Base-by-base conservation (phyloP, 2,888 invertebrate species). In the Hydrotaea cyrtoneurina region DNA sequence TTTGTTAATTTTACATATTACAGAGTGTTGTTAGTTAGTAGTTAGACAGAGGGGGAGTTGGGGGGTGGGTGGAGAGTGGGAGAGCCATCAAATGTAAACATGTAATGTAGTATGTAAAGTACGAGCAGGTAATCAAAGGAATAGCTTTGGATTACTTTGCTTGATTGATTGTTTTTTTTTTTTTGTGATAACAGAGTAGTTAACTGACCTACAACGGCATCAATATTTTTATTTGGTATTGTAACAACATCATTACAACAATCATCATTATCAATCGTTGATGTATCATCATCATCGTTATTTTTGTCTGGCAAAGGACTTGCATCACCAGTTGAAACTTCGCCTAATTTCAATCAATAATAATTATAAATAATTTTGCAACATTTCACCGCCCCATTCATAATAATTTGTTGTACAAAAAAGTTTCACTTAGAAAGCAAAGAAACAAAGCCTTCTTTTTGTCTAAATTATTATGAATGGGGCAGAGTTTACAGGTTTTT, bases 161-260 rank as follows among this genome's bases (percentile, higher is more conserved):
- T n/a, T n/a, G n/a, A n/a, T n/a, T n/a, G n/a, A n/a, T 85, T 76
- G 73, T 73, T 50, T 62, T 53, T 62, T 78, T 80, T 80, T 80
- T 83, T 19, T 46, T 23, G 43, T 62, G 74, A 77, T 84, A 86
- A 85, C 83, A 86, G 82, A 82, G 7, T 77, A 87, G 78, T 86
- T 85, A 88, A 92, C 92, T 92, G 91, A 92, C 92, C 92, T 92
- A 92, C 92, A 88, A 90, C 91, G 87, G 89, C 90, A 87, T 89
- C 89, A 86, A 87, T 88, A 86, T 89, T 91, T 88, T 89, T 91
- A 89, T 88, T 90, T 69, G 79, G 85, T 88, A 91, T 89, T 88
- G 90, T 90, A 86, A 90, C 91, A 86, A 90, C 89, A 88, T 92
- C 92, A 87, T 90, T 89, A 86, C 89, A 90, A 87, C 89, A 89